Evolutionary conservation across 2,797 vertebrate genomes (phyloP), one percentile per base, ranked within the genome.

Genomic region (Mus spretus): DNA sequence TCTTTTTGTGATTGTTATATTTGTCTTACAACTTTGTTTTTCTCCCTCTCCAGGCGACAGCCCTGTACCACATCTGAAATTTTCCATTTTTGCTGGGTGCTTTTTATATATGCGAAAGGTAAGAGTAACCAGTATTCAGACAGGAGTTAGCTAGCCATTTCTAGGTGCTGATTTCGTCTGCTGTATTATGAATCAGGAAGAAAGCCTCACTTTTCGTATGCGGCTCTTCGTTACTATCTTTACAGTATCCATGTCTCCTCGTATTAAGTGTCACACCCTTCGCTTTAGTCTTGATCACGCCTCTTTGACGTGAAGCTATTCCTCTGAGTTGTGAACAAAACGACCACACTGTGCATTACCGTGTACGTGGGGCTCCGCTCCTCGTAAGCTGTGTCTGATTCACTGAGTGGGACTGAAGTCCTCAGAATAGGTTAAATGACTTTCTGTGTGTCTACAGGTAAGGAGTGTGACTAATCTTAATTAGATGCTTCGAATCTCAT

Each of bases 81-180:
- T 97, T 99, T 99, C 98, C 99, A 99, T 97, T 99, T 99, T 97
- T 99, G 99, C 98, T 99, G 99, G 99, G 99, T 99, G 92, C 98
- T 99, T 94, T 99, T 99, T 96, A 98, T 99, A 97, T 99, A 99
- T 65, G 99, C 99, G 75, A 99, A 99, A 99, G 99, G 99, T 99
- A 98, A 98, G 65, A 63, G 37, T 82, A 77, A n/a, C 77, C 61
- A 85, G 90, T 95, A 31, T 90, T 83, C 70, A 83, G 44, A 72
- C 92, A 55, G 57, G 63, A 74, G 72, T 93, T 89, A 65, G 63
- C 50, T 91, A 84, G 74, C 90, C 82, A 34, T 89, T 72, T 92
- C 85, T 55, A 86, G 37, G 3, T 87, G 53, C 14, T 86, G 28
- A 55, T 63, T 86, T 83, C 84, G 40, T 79, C 82, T 70, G 19